Evolutionary conservation across 2,113 vertebrate species (phyloP).

Genomic region (Notarius lentiginosus): DNA sequence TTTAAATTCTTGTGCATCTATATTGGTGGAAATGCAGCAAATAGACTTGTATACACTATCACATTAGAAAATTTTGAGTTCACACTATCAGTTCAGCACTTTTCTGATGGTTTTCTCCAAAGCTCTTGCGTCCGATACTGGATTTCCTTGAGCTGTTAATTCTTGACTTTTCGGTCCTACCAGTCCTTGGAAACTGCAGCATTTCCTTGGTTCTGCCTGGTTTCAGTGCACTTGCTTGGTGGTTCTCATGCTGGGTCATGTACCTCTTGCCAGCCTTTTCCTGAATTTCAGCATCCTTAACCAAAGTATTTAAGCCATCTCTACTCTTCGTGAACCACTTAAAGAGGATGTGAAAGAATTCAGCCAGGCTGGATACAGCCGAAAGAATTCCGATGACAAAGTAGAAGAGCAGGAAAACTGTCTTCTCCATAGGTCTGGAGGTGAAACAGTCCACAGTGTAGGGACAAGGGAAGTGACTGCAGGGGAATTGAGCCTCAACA

Average conservation of each 20-base stretch:
- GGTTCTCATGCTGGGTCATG: too few relatives aligned
- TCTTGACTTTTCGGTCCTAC: neutral
- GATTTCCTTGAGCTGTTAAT: neutral
- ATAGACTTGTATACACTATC: neutral
- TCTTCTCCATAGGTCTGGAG: conserved; percentile 89
- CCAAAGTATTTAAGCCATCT: neutral
- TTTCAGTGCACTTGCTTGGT: neutral
- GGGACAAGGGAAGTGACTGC: conserved; percentile 82
- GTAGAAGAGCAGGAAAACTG: conserved; percentile 89
- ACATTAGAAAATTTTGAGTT: neutral
- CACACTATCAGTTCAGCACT: neutral
- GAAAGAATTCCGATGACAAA: conserved; percentile 82
- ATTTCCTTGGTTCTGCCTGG: neutral
- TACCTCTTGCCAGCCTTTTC: neutral
- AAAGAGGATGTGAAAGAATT: conserved; percentile 76
- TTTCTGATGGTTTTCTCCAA: neutral
- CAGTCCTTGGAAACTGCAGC: neutral
- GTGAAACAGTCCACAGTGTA: conserved; percentile 90
- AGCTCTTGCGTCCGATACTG: neutral
- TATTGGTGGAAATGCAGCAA: neutral
- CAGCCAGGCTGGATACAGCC: conserved; percentile 76
- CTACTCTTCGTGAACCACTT: conserved; percentile 62
- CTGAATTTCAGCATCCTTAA: neutral
- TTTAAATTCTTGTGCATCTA: neutral
- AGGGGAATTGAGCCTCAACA: conserved; percentile 82